Evolutionary conservation across 2,113 vertebrate species (phyloP), one percentile per base, ranked within the genome.

Genomic region (Archilochus colubris): DNA sequence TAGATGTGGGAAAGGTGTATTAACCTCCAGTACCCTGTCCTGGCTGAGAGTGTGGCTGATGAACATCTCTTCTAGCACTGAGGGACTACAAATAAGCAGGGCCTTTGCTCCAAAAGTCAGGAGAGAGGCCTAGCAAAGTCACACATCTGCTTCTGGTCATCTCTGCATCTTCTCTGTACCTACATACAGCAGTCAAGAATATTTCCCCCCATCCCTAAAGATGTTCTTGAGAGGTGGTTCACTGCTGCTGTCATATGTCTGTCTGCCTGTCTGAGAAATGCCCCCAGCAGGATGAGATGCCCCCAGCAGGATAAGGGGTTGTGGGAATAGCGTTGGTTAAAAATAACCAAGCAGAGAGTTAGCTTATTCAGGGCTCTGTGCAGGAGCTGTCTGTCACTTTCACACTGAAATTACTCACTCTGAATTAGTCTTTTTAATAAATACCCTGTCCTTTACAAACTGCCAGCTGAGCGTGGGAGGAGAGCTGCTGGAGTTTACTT

Each of bases 271-370:
- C 40, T 14, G 18, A 62, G 85, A 55, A 40, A 68, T 16, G 31
- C 24, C 48, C 70, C 87, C 44, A 14, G 73, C 62, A 31, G 1
- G 14, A 40, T 14, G 18, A 62, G 85, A 55, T 16, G 31, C 27
- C 48, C 70, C 87, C 44, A 14, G 69, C 62, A 31, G 1, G 14
- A 48, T 69, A 75, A 82, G 13, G 11, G 77, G 59, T 50, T 80
- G 82, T 74, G 87, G 70, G 55, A 83, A 89, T 16, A 69, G 58
- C 3, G 17, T 10, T 74, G 86, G 46, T 46, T 48, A 94, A 91
- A 96, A 96, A 94, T 85, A 94, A 70, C 85, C 31, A 14, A 59
- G 86, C 70, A 21, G 67, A 91, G 91, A 95, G n/a, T 97, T 88
- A 69, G 20, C 74, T 22, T 22, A 66, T 48, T 93, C 85, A 59